phyloP scores from a whole-genome alignment of 2,113 vertebrate genomes.

The Eira barbara region DNA sequence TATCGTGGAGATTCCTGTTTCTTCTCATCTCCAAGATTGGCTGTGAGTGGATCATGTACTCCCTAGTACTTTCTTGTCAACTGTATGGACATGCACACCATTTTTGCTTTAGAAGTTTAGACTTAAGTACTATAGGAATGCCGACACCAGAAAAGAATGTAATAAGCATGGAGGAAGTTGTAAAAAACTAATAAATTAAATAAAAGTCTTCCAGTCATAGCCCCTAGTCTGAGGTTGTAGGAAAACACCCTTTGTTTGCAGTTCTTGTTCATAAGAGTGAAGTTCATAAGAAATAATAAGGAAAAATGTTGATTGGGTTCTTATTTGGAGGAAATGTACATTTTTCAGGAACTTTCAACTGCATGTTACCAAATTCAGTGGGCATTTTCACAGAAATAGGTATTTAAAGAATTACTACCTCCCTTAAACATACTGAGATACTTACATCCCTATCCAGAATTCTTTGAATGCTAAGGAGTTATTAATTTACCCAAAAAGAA shows the following conservation, averaged over 20 bases:
- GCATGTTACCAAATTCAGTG: neutral
- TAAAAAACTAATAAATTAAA: conserved; percentile 36
- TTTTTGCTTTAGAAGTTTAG: neutral
- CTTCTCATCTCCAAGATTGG: neutral
- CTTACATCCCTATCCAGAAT: neutral
- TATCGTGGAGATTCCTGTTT: neutral
- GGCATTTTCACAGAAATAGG: neutral
- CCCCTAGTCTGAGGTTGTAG: neutral
- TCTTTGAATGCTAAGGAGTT: neutral
- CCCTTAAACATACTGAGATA: neutral
- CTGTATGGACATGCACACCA: neutral
- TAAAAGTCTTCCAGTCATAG: neutral
- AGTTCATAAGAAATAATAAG: neutral
- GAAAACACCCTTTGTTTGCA: neutral
- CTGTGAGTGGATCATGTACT: neutral
- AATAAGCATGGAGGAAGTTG: neutral
- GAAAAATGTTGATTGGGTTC: neutral
- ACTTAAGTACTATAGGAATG: neutral
- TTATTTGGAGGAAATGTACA: neutral
- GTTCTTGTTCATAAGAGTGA: neutral
- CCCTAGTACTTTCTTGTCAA: neutral
- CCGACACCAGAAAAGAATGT: neutral
- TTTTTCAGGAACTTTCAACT: conserved; percentile 8
- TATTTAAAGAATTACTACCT: neutral
- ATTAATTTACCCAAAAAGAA: neutral